Percentiles rank a stretch among this genome's conserved stretches.
Evolutionary conservation across 1,140 invertebrate genomes (phyloP).

Genomic region (Stegodyphus mimosarum): DNA sequence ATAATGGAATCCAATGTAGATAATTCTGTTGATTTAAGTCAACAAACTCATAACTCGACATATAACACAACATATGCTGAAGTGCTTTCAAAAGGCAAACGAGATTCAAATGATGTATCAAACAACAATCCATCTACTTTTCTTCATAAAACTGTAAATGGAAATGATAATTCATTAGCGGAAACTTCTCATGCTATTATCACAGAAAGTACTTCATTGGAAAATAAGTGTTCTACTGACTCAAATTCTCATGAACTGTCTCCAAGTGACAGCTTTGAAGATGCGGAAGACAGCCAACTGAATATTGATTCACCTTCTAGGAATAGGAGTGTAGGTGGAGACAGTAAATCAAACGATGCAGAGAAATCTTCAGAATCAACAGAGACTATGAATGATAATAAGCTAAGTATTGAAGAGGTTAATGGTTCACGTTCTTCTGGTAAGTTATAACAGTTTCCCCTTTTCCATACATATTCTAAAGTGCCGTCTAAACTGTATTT

Average conservation of each 20-base stretch:
- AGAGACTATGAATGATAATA: neutral
- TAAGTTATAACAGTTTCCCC: neutral
- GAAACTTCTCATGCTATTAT: neutral
- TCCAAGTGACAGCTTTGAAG: constrained; percentile 34
- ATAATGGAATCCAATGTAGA: no score
- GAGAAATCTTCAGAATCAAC: neutral
- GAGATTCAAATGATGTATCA: constrained; percentile 15
- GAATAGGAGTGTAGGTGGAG: constrained; percentile 16
- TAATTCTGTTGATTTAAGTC: no score
- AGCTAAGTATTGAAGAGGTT: neutral
- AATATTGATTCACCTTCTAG: constrained; percentile 15
- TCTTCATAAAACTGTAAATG: neutral
- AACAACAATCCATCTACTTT: constrained; percentile 27
- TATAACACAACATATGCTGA: constrained; percentile 5
- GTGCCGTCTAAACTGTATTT: no score
- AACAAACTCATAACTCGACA: no score
- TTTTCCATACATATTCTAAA: neutral
- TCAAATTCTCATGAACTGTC: neutral
- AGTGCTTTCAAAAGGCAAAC: neutral
- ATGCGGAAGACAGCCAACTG: constrained; percentile 41
- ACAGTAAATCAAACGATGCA: neutral
- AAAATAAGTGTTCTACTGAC: neutral
- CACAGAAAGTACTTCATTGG: constrained; percentile 5
- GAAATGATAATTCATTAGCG: constrained; percentile 5
- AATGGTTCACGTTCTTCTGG: constrained; percentile 1